phyloP scores from a whole-genome alignment of 2,797 vertebrate species.

The Microctenopoma lineatum region DNA sequence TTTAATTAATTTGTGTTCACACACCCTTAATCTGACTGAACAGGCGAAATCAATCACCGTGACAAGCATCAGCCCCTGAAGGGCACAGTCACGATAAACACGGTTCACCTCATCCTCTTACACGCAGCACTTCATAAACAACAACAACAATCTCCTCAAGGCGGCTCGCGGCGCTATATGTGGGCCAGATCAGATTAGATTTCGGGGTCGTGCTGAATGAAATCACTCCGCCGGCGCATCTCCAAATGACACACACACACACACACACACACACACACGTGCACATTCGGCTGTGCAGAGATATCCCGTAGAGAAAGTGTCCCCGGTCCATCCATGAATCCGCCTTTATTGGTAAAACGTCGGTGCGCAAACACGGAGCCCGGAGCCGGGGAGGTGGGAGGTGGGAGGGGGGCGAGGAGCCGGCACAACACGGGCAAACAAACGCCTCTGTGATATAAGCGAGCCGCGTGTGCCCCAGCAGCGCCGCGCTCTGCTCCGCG shows the following conservation, averaged over 20 bases:
- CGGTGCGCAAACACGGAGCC: conserved; percentile 4
- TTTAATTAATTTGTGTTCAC: conserved; percentile 53
- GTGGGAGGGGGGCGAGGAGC: too few species aligned
- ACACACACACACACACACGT: neutral
- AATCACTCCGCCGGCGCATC: conserved; percentile 51
- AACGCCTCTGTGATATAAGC: neutral
- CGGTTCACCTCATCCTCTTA: neutral
- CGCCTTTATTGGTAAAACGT: neutral
- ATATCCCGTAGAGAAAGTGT: conserved; percentile 8
- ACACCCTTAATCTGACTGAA: conserved; percentile 39
- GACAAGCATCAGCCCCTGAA: conserved; percentile 27
- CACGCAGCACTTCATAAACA: conserved; percentile 22
- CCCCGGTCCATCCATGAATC: conserved; percentile 21
- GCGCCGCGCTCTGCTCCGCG: neutral
- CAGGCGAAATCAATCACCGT: conserved; percentile 56
- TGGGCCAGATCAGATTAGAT: conserved; percentile 52
- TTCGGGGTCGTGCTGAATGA: conserved; percentile 26
- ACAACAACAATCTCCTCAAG: conserved; percentile 11
- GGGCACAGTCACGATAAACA: conserved; percentile 36
- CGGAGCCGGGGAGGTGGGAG: too few species aligned
- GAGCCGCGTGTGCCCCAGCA: conserved; percentile 3
- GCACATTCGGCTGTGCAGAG: neutral
- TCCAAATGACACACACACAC: conserved; percentile 34
- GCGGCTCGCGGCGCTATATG: conserved; percentile 23
- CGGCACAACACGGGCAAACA: neutral